phyloP scores from a whole-genome alignment of 1,140 invertebrate genomes.

The Aporrectodea caliginosa region DNA sequence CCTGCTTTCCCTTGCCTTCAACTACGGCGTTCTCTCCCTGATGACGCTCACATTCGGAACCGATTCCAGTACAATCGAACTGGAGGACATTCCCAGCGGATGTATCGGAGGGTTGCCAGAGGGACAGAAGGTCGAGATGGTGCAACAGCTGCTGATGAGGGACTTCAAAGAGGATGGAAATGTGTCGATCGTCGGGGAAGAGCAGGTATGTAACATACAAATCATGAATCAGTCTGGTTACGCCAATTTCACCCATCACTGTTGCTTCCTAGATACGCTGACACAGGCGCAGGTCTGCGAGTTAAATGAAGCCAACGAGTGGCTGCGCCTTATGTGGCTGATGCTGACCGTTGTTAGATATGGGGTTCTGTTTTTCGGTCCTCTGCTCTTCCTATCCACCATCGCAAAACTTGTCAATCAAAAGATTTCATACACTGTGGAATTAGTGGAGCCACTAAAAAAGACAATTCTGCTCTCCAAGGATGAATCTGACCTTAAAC shows the following conservation, averaged over 20 bases:
- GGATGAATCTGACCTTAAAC: constrained; percentile 2
- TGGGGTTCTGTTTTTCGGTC: constrained; percentile 47
- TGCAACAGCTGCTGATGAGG: constrained; percentile 42
- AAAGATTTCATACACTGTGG: constrained; percentile 28
- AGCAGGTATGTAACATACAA: constrained; percentile 44
- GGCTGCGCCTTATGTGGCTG: constrained; percentile 48
- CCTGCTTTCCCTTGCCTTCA: constrained; percentile 48
- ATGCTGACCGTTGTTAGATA: constrained; percentile 46
- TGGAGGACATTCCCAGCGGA: constrained; percentile 42
- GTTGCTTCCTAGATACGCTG: constrained; percentile 14
- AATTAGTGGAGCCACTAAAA: constrained; percentile 28
- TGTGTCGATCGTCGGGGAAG: constrained; percentile 17
- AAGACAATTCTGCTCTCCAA: constrained; percentile 14
- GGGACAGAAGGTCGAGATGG: constrained; percentile 36
- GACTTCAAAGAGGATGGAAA: constrained; percentile 34
- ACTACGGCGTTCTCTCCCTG: constrained; percentile 51
- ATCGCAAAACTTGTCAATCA: constrained; percentile 37
- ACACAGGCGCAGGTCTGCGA: constrained; percentile 14
- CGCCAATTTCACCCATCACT: constrained; percentile 27
- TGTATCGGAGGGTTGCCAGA: constrained; percentile 43
- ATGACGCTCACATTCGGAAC: constrained; percentile 39
- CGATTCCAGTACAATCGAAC: constrained; percentile 31
- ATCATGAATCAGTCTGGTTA: constrained; percentile 37
- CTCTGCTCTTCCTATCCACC: constrained; percentile 43
- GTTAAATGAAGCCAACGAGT: constrained; percentile 39